phyloP scores from a whole-genome alignment of 2,888 invertebrate genomes.

The Automeris io region DNA sequence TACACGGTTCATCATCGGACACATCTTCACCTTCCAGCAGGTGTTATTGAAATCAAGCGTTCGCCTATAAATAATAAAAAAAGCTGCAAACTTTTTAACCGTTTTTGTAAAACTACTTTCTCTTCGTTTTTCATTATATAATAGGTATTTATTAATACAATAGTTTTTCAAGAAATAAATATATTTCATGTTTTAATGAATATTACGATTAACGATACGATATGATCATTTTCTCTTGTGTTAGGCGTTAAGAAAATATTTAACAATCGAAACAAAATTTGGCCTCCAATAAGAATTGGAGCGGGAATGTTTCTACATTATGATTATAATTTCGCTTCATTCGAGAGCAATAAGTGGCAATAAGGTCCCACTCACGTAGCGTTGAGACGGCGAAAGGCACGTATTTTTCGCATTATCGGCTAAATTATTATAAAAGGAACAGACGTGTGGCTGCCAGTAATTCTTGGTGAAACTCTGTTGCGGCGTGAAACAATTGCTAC shows the following conservation, averaged over 20 bases:
- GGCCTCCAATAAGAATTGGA: conserved; percentile 7
- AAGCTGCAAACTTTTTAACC: no score
- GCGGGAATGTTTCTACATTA: conserved; percentile 15
- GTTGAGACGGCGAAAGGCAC: conserved; percentile 55
- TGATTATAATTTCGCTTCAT: conserved; percentile 61
- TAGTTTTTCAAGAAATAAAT: no score
- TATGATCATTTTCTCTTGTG: no score
- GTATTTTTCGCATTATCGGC: conserved; percentile 73
- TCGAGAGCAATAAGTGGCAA: conserved; percentile 60
- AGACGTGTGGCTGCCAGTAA: conserved; percentile 58
- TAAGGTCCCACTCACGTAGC: conserved; percentile 60
- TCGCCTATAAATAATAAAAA: no score
- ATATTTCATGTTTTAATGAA: no score
- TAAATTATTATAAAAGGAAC: conserved; percentile 71
- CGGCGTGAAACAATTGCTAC: conserved; percentile 36
- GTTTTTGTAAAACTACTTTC: no score
- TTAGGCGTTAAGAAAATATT: background rate
- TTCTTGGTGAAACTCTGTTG: conserved; percentile 35
- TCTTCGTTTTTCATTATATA: no score
- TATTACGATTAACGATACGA: no score
- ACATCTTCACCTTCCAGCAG: no score
- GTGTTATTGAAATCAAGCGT: no score
- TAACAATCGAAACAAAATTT: conserved; percentile 4
- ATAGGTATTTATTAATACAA: no score
- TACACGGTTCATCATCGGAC: no score